phyloP scores from a whole-genome alignment of 2,113 vertebrate species.

The Petromus typicus region DNA sequence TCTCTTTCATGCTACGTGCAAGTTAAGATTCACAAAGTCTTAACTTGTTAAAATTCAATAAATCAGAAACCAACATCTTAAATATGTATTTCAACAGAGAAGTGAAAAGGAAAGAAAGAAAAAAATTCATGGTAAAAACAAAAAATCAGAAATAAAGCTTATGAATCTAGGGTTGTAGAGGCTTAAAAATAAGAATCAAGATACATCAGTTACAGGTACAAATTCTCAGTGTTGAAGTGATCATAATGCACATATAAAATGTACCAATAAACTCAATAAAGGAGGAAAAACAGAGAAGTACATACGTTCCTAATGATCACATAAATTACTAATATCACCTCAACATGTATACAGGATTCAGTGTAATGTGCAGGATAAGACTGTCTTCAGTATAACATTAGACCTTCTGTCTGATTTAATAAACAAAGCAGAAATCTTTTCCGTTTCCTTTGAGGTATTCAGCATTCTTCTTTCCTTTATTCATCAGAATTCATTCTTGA shows the following conservation, averaged over 20 bases:
- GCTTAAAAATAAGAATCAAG: no score
- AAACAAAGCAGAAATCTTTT: neutral
- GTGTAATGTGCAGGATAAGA: neutral
- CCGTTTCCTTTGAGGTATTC: slow-evolving; percentile 18
- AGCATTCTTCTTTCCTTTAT: neutral
- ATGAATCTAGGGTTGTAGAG: no score
- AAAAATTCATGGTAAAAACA: no score
- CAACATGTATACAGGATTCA: neutral
- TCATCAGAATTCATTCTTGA: neutral
- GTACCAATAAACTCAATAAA: no score
- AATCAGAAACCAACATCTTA: neutral
- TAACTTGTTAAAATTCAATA: slow-evolving; percentile 19
- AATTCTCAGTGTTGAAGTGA: no score
- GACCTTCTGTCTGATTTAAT: neutral
- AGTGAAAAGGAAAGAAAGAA: neutral
- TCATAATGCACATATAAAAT: no score
- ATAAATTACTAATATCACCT: no score
- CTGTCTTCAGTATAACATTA: neutral
- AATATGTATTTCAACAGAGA: neutral
- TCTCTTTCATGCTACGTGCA: slow-evolving; percentile 12
- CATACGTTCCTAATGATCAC: slow-evolving; percentile 17
- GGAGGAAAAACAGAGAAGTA: neutral
- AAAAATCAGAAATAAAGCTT: no score
- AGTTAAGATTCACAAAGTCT: slow-evolving; percentile 5
- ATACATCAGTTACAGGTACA: no score